A percentile compares a stretch with the other conserved stretches of the same genome.
These are phyloP conservation scores for Lithosia quadra DNA, from an alignment of 2,888 invertebrate species.

Conservation along the genomic window DNA sequence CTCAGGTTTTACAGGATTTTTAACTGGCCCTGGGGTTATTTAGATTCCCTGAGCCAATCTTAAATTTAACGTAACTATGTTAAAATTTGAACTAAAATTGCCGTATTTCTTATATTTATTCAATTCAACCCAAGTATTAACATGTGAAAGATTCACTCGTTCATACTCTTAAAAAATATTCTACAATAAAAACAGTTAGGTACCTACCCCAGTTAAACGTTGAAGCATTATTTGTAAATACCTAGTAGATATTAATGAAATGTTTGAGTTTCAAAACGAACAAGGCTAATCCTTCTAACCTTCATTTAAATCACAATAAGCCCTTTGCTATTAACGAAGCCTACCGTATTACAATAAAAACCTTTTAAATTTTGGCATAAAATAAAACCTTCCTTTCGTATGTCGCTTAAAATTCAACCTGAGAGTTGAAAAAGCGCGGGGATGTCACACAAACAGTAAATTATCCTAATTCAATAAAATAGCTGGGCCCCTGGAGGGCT, in stretches of 20 bases:
- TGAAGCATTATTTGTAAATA: slow-evolving; percentile 1
- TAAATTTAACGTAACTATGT: too few species aligned
- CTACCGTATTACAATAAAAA: slow-evolving; percentile 24
- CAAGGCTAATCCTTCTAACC: slow-evolving; percentile 22
- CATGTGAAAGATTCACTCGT: not conserved
- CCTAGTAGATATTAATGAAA: too few species aligned
- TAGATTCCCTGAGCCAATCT: too few species aligned
- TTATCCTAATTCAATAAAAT: slow-evolving; percentile 76
- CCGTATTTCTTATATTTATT: too few species aligned
- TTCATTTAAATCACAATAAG: slow-evolving; percentile 26
- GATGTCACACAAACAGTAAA: slow-evolving; percentile 73
- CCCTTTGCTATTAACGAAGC: slow-evolving; percentile 23
- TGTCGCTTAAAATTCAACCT: slow-evolving; percentile 39
- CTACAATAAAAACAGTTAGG: not conserved
- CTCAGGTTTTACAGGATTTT: not conserved
- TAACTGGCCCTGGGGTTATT: too few species aligned
- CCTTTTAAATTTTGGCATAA: slow-evolving; percentile 21
- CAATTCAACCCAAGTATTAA: not conserved
- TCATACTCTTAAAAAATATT: not conserved
- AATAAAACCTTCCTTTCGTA: slow-evolving; percentile 37
- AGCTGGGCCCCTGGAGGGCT: slow-evolving; percentile 50
- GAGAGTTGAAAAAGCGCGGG: slow-evolving; percentile 52
- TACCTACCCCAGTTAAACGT: not conserved
- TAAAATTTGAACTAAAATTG: too few species aligned
- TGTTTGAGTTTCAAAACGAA: slow-evolving; percentile 12